A percentile compares a stretch with the other conserved stretches of the same genome.
Conservation (phyloP, 2,113 vertebrate genomes). For the Gobio gobio region DNA sequence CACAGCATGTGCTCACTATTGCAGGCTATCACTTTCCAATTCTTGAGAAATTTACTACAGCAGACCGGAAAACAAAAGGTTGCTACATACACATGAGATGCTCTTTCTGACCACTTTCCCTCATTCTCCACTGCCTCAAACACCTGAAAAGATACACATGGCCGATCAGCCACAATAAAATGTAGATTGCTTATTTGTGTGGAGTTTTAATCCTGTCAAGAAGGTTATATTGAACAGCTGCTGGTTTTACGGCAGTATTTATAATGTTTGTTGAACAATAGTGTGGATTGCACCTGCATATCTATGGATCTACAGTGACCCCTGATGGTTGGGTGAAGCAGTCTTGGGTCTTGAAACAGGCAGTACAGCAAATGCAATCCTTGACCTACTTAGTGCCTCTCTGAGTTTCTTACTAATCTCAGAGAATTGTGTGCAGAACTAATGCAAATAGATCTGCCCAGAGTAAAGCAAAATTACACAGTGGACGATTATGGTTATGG, state of each 20-base stretch:
- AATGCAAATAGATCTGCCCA: slow-evolving; percentile 55
- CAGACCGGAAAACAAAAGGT: neutral
- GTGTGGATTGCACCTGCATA: neutral
- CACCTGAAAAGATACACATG: slow-evolving; percentile 31
- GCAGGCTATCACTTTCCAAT: slow-evolving; percentile 1
- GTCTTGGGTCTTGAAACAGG: neutral
- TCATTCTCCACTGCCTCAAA: neutral
- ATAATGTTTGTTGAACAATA: slow-evolving; percentile 41
- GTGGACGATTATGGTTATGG: neutral
- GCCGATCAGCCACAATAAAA: slow-evolving; percentile 50
- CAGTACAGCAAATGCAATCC: slow-evolving; percentile 50
- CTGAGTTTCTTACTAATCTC: slow-evolving; percentile 56
- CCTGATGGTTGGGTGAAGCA: slow-evolving; percentile 51
- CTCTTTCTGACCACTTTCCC: slow-evolving; percentile 1
- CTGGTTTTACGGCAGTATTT: slow-evolving; percentile 38
- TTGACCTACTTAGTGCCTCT: slow-evolving; percentile 62
- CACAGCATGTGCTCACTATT: slow-evolving; percentile 28
- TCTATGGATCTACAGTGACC: slow-evolving; percentile 60
- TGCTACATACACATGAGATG: neutral
- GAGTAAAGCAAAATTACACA: slow-evolving; percentile 42
- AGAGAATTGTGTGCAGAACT: slow-evolving; percentile 51
- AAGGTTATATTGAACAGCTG: slow-evolving; percentile 51
- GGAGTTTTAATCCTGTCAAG: slow-evolving; percentile 53
- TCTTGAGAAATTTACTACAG: neutral
- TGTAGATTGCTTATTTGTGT: slow-evolving; percentile 53